Evolutionary conservation across 2,888 invertebrate species (phyloP), one percentile per base, ranked within the genome.

Genomic region (Limnephilus lunatus): DNA sequence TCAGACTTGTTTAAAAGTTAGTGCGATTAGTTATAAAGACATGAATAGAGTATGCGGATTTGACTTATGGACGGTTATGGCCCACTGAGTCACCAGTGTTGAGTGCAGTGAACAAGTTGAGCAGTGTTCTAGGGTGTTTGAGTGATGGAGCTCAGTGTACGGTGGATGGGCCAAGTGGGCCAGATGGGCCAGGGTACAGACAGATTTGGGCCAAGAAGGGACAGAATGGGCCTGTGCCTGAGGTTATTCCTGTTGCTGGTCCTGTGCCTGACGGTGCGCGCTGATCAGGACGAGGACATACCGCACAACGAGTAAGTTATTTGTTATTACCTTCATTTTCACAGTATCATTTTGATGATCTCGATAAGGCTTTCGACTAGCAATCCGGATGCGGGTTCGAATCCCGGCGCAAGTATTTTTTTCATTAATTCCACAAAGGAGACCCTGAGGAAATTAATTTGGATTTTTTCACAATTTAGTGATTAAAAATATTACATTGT

Each of bases 271-370:
- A 11, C 89, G 81, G 85, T 95, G 95, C 95, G 96, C 94, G 95
- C 97, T 94, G 98, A 98, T 96, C 98, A 98, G 95, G 98, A 98
- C 95, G 98, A 98, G 96, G 98, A 98, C 95, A 98, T 98, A 95
- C 98, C 98, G 93, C 98, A 98, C 95, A 98, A 98, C 96, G 98
- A 98, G 98, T 98, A 97, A 98, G 98, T 81, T 44, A 81, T 15
- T 39, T 7, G 0, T 39, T 39, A 39, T 44, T 44, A 44, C 1
- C 12, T 44, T 44, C 12, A 15, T 83, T 53, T 53, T 53, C 53
- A 53, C 19, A 15, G 53, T 53, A 53, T 53, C 15, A 19, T 53
- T 15, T 53, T 19, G 53, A 19, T 0, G 15, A 5, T 19, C 19
- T 53, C 44, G 11, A 12, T 44, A 2, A 44, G 44, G 44, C 44